phyloP scores from a whole-genome alignment of 2,797 vertebrate species.

The Anomalospiza imberbis region DNA sequence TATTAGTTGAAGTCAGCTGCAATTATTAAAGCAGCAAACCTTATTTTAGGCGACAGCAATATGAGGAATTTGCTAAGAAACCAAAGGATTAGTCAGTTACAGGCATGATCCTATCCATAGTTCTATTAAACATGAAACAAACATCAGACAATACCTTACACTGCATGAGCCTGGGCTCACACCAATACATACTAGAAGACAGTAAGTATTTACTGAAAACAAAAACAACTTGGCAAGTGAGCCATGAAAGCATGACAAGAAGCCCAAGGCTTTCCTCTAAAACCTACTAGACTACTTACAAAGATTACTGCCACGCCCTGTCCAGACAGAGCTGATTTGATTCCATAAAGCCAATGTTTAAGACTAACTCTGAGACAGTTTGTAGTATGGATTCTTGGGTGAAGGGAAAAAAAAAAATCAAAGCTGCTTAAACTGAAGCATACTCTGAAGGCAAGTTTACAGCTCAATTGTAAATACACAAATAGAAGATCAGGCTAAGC shows the following conservation, averaged over 20 bases:
- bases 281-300: neutral
- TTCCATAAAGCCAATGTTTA: neutral
- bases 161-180: neutral
- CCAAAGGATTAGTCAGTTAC: neutral
- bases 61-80: neutral
- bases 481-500: neutral
- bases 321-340: neutral
- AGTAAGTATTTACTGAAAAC: neutral
- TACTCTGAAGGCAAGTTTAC: neutral
- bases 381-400: neutral
- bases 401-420: neutral
- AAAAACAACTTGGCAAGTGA: neutral
- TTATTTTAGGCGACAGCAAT: neutral
- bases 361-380: neutral
- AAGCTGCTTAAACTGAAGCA: neutral
- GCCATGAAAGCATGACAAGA: neutral
- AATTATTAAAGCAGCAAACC: neutral
- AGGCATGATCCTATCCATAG: neutral
- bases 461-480: neutral
- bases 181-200: neutral
- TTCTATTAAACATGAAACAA: neutral
- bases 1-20: neutral
- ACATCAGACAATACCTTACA: neutral
- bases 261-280: neutral
- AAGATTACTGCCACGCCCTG: neutral